phyloP scores from a whole-genome alignment of 2,113 vertebrate genomes.

The Catharus bicknelli region DNA sequence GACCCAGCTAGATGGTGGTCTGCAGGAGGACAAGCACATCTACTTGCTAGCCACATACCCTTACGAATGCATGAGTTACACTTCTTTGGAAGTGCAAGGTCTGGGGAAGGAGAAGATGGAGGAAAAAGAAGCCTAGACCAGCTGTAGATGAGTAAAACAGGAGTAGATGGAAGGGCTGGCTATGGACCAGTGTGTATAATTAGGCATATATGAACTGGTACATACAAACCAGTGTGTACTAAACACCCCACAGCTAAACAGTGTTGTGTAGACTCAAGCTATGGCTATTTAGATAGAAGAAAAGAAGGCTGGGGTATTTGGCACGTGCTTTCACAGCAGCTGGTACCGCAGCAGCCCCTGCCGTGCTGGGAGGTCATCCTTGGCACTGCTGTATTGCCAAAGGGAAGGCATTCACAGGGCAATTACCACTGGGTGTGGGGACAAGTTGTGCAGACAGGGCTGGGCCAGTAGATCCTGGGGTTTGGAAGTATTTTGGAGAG shows the following conservation, averaged over 20 bases:
- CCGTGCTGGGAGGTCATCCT: not conserved
- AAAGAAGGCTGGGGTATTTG: not conserved
- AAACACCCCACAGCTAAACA: not conserved
- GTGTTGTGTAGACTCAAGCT: not conserved
- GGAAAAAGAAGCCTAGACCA: not conserved
- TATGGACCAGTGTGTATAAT: not conserved
- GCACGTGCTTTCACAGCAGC: not conserved
- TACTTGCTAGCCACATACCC: not conserved
- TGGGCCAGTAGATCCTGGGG: not conserved
- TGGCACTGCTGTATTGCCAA: not conserved
- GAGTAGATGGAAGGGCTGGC: not conserved
- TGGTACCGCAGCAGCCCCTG: not conserved
- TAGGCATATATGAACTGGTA: fast-evolving
- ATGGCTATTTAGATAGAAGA: not conserved
- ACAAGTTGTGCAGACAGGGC: not conserved
- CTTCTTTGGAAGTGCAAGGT: not conserved
- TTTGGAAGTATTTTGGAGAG: not conserved
- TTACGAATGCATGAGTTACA: fast-evolving
- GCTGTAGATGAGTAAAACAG: not conserved
- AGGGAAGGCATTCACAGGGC: not conserved
- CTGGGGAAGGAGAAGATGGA: not conserved
- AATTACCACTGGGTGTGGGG: not conserved
- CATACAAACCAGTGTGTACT: not conserved
- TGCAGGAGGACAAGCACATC: not conserved
- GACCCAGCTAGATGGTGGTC: not conserved